Base-by-base conservation (phyloP, 2,888 invertebrate genomes). In the Liodrosophila aerea region DNA sequence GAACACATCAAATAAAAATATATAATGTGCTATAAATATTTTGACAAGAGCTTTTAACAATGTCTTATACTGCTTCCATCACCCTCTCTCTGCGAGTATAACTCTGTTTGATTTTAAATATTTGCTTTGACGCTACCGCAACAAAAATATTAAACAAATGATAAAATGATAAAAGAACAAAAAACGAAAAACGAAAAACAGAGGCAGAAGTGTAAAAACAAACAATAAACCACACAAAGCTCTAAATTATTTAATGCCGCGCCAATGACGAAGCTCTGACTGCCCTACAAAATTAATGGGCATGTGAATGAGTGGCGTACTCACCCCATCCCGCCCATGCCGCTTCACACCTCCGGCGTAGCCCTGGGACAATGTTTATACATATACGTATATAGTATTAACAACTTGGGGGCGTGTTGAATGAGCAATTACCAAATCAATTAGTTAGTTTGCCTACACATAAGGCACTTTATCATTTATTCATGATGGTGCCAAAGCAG, bases 361-460 rank as follows among this genome's bases (percentile, higher is more conserved):
- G n/a, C n/a, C n/a, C n/a, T n/a, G n/a, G n/a, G n/a, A n/a, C n/a
- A n/a, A n/a, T n/a, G n/a, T n/a, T n/a, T n/a, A n/a, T n/a, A n/a
- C 4, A 1, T 16, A 22, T 33, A 3, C 22, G 15, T 16, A 7
- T 37, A 13, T 13, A n/a, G 12, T 18, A 11, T 29, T 29, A 4
- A 12, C 30, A 1, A 4, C 29, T 15, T 13, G 9, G 40, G 1
- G 22, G 30, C 18, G 22, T 18, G 33, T 46, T 64, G 61, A 60
- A 68, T 60, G 68, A 49, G 57, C 65, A 67, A 67, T 67, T 67
- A 70, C 65, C 65, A 52, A 70, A 70, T 70, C 67, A 67, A 67
- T 67, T 70, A 70, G 47, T 45, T 52, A 33, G 44, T 43, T 43
- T 37, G 36, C 36, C 30, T 16, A 33, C 39, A 52, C 27, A 43